Percentiles rank a stretch among this genome's conserved stretches.
These are phyloP conservation scores for Formica selysi DNA, from an alignment of 1,140 invertebrate species.

Conservation along the genomic window DNA sequence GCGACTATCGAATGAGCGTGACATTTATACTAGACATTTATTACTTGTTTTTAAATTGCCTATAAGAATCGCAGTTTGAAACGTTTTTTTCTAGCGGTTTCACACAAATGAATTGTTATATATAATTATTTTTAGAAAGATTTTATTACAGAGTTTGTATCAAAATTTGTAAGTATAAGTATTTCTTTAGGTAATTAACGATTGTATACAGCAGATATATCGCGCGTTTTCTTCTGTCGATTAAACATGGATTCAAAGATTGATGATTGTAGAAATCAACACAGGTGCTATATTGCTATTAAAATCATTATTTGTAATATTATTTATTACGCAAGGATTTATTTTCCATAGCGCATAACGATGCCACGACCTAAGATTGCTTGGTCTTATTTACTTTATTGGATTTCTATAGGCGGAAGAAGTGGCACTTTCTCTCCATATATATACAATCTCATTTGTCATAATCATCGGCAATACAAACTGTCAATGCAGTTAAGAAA, in stretches of 20 bases:
- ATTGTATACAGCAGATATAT: not conserved
- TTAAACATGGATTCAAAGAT: constrained; percentile 29
- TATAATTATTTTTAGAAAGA: not conserved
- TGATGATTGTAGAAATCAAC: not conserved
- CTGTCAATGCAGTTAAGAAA: constrained; percentile 17
- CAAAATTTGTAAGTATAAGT: not conserved
- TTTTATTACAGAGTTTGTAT: not conserved
- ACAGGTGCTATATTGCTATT: not conserved
- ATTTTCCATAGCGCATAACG: constrained; percentile 5
- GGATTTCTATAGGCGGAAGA: constrained; percentile 25
- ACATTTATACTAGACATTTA: not conserved
- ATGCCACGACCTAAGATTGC: constrained; percentile 22
- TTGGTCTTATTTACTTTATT: constrained; percentile 47
- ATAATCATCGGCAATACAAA: constrained; percentile 21
- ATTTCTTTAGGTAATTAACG: not conserved
- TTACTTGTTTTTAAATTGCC: not conserved
- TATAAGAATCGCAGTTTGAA: not conserved
- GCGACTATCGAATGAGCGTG: not conserved
- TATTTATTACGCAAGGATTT: constrained; percentile 36
- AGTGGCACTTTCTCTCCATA: constrained; percentile 31
- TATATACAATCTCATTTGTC: constrained; percentile 24
- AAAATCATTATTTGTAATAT: constrained; percentile 4
- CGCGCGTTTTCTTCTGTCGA: not conserved
- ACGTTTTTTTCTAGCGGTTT: not conserved
- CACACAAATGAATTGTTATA: not conserved